These are phyloP conservation scores for Chironomus tepperi DNA, from an alignment of 1,140 invertebrate genomes.

Conservation along the genomic window DNA sequence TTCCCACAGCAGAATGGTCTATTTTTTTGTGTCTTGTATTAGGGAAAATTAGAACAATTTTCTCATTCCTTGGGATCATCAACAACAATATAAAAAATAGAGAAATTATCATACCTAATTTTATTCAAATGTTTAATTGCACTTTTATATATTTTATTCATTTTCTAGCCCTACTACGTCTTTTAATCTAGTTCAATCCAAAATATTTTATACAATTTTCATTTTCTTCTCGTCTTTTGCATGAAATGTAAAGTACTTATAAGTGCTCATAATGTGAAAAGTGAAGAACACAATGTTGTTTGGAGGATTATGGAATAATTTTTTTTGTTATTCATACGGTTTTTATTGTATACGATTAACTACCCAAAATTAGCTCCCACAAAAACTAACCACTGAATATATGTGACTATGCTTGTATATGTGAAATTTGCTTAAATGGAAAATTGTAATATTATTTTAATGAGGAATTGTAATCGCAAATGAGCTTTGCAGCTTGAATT, in stretches of 20 bases:
- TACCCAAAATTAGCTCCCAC: too few relatives aligned
- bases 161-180: neutral
- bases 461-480: conserved; percentile 3
- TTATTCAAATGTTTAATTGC: conserved; percentile 22
- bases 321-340: neutral
- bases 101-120: conserved; percentile 16
- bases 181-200: conserved; percentile 10
- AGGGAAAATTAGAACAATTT: neutral
- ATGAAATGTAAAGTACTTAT: neutral
- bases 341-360: neutral
- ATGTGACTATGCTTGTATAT: neutral
- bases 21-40: neutral
- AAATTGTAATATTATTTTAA: conserved; percentile 24
- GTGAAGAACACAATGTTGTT: too few relatives aligned
- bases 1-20: neutral
- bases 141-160: conserved; percentile 22
- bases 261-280: neutral
- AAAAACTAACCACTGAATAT: too few relatives aligned
- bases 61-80: neutral
- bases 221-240: neutral
- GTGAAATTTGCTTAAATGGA: conserved; percentile 21
- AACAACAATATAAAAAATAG: neutral
- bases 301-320: conserved; percentile 7
- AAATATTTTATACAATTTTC: neutral
- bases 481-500: conserved; percentile 4